A percentile compares a stretch with the other conserved stretches of the same genome.
These are phyloP conservation scores for Passerina amoena DNA, from an alignment of 2,113 vertebrate genomes.

Conservation along the genomic window DNA sequence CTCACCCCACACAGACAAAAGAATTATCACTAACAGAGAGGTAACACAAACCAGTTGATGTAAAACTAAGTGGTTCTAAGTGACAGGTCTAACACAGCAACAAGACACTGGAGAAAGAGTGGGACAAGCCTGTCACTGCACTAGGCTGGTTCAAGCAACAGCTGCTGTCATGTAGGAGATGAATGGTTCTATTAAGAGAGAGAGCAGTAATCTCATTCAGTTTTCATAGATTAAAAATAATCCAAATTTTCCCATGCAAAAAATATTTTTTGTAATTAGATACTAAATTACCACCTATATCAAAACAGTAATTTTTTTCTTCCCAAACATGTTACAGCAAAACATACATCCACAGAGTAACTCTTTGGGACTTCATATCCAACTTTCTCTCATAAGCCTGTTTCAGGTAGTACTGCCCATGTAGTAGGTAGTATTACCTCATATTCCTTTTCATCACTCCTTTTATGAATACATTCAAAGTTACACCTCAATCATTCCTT, in stretches of 20 bases:
- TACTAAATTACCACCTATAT: background rate
- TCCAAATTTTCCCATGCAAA: background rate
- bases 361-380: background rate
- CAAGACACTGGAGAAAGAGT: background rate
- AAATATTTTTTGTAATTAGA: background rate
- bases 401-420: background rate
- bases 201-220: background rate
- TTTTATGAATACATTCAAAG: background rate
- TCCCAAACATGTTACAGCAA: background rate
- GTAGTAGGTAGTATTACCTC: background rate
- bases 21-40: background rate
- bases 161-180: background rate
- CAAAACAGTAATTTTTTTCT: background rate
- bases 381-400: background rate
- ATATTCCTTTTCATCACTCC: background rate
- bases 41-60: fast-evolving
- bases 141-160: background rate
- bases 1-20: background rate
- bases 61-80: background rate
- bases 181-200: background rate
- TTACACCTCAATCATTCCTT: background rate
- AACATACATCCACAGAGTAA: background rate
- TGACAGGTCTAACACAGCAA: background rate
- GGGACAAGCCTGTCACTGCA: fast-evolving
- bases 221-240: background rate